phyloP scores from a whole-genome alignment of 2,888 invertebrate genomes.

The Drosophila peninsularis region DNA sequence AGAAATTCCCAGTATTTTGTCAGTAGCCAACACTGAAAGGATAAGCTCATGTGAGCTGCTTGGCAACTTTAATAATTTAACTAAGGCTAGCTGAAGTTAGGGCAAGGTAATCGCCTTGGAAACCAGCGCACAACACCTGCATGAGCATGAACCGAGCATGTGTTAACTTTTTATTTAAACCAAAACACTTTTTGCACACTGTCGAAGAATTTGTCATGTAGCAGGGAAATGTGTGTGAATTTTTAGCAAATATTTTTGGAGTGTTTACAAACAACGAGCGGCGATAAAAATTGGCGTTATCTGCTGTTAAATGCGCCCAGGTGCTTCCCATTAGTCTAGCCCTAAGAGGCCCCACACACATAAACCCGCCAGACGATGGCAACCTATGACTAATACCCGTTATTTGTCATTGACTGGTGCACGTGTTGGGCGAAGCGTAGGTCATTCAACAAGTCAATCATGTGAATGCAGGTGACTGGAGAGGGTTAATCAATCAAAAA shows the following conservation, averaged over 20 bases:
- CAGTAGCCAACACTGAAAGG: neutral
- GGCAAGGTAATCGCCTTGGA: neutral
- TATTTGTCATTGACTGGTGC: conserved; percentile 28
- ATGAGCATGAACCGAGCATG: neutral
- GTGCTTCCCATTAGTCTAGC: conserved; percentile 38
- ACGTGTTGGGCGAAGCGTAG: conserved; percentile 42
- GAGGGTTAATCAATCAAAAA: neutral
- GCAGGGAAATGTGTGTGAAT: neutral
- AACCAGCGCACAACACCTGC: neutral
- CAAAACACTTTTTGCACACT: neutral
- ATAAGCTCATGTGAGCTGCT: neutral
- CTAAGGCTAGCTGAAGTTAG: too few relatives aligned
- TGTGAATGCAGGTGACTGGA: neutral
- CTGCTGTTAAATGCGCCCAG: conserved; percentile 30
- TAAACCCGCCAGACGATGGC: conserved; percentile 11
- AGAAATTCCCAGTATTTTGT: neutral
- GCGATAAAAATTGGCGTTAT: conserved; percentile 31
- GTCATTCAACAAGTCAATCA: conserved; percentile 3
- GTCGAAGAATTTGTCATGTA: neutral
- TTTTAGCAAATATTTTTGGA: neutral
- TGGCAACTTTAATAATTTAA: too few relatives aligned
- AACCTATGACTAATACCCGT: conserved; percentile 32
- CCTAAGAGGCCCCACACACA: conserved; percentile 1
- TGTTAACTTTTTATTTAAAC: neutral
- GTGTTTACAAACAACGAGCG: conserved; percentile 20